Conservation (phyloP, 2,888 invertebrate species). For the Falcaria lacertinaria region DNA sequence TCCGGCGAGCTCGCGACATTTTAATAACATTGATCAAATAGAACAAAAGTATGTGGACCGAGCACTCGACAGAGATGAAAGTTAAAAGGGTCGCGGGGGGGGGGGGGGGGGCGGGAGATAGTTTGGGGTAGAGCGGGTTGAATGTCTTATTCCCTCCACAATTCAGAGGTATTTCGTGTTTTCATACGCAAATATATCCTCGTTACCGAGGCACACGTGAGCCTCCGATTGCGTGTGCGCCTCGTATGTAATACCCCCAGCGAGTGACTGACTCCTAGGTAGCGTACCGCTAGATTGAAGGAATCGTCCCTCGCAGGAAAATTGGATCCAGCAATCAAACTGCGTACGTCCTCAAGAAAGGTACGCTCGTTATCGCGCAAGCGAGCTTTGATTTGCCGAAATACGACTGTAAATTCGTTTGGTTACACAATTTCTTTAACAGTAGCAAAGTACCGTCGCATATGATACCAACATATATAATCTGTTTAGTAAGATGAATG, state of each 20-base stretch:
- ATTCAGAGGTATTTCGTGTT: slow-evolving; percentile 80
- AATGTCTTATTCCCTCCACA: slow-evolving; percentile 80
- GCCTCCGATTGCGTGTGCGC: slow-evolving; percentile 72
- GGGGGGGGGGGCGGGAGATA: slow-evolving; percentile 33
- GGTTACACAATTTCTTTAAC: background rate
- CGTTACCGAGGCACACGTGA: slow-evolving; percentile 77
- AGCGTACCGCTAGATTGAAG: slow-evolving; percentile 49
- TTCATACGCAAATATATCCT: slow-evolving; percentile 81
- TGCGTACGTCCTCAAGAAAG: slow-evolving; percentile 48
- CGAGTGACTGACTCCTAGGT: slow-evolving; percentile 45
- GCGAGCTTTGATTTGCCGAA: slow-evolving; percentile 36
- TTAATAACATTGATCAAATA: slow-evolving; percentile 81
- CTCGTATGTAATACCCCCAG: slow-evolving; percentile 54
- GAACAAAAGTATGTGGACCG: slow-evolving; percentile 80
- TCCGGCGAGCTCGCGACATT: slow-evolving; percentile 73
- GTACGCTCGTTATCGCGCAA: slow-evolving; percentile 44
- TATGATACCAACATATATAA: no score
- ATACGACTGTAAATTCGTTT: slow-evolving; percentile 16
- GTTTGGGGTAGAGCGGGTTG: slow-evolving; percentile 64
- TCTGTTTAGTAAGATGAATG: no score
- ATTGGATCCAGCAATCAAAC: slow-evolving; percentile 69
- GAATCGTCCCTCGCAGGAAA: slow-evolving; percentile 61
- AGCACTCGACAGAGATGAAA: slow-evolving; percentile 80
- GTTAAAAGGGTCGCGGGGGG: slow-evolving; percentile 77
- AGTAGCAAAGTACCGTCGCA: no score